Evolutionary conservation across 2,797 vertebrate genomes (phyloP).

Genomic region (Eospalax fontanierii): DNA sequence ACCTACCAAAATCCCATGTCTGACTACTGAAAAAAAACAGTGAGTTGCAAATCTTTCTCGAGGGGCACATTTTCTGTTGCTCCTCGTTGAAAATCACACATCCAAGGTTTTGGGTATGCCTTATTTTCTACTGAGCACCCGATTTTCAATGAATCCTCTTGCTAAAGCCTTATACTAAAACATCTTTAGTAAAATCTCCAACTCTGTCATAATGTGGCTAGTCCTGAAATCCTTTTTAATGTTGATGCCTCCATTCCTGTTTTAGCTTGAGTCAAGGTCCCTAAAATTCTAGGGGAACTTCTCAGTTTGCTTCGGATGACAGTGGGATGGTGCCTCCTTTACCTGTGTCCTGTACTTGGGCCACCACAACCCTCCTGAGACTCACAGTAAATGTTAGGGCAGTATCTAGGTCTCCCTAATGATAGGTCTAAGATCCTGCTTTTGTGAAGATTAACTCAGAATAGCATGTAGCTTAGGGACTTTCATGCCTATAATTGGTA

Average conservation of each 20-base stretch:
- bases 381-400: not conserved
- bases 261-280: not conserved
- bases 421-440: not conserved
- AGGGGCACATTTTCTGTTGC: not conserved
- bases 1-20: not conserved
- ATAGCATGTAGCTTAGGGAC: not conserved
- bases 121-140: not conserved
- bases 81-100: not conserved
- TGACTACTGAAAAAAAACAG: not conserved
- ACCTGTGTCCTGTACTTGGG: not conserved
- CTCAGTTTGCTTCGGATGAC: not conserved
- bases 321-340: not conserved
- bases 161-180: not conserved
- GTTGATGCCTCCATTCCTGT: not conserved
- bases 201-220: not conserved
- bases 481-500: not conserved
- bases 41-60: not conserved
- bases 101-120: not conserved
- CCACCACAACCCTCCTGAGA: not conserved
- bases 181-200: not conserved
- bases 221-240: not conserved
- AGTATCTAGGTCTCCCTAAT: not conserved
- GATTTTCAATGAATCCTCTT: not conserved
- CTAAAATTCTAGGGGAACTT: not conserved
- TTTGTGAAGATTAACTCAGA: constrained; percentile 27